Evolutionary conservation across 2,797 vertebrate genomes (phyloP), one percentile per base, ranked within the genome.

Genomic region (Sebastes itinus): DNA sequence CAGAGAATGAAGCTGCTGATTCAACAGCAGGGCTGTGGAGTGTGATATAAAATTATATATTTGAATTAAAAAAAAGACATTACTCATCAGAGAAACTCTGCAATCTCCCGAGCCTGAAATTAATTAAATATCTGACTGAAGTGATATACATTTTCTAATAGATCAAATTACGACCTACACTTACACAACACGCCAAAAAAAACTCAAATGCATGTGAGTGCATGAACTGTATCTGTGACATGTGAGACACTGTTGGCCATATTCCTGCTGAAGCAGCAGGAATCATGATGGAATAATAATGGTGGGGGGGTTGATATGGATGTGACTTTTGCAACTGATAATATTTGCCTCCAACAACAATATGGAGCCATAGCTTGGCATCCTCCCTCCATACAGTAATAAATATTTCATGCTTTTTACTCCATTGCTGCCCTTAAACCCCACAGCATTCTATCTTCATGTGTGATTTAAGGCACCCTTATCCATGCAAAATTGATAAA

Each of bases 321-420:
- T 61, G 23, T 67, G 42, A 46, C 14, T 70, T 68, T 72, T 27
- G 11, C 56, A 77, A 77, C 59, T 79, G 7, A 61, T 56, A 46
- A 22, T 55, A 78, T 79, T 66, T 72, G 6, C 32, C 25, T 69
- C 28, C 10, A 72, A 75, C 28, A 66, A 75, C 71, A 72, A 75
- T 42, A 52, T 72, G 61, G 33, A 28, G 22, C 61, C 65, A 66
- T 55, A 33, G 42, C 42, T 62, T 71, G 22, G 20, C 22, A 49
- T 70, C 56, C 64, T 75, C 72, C 25, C 49, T 77, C 20, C 11
- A 67, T 63, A 67, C 22, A 46, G 68, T 71, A 70, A 89, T 89
- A 74, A 81, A 90, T 89, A 84, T 87, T 80, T 88, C 23, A 90
- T 9, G 3, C n/a, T 77, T 75, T 83, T 89, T 88, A 83, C 75